Evolutionary conservation across 2,113 vertebrate genomes (phyloP), one percentile per base, ranked within the genome.

Genomic region (Platichthys stellatus): DNA sequence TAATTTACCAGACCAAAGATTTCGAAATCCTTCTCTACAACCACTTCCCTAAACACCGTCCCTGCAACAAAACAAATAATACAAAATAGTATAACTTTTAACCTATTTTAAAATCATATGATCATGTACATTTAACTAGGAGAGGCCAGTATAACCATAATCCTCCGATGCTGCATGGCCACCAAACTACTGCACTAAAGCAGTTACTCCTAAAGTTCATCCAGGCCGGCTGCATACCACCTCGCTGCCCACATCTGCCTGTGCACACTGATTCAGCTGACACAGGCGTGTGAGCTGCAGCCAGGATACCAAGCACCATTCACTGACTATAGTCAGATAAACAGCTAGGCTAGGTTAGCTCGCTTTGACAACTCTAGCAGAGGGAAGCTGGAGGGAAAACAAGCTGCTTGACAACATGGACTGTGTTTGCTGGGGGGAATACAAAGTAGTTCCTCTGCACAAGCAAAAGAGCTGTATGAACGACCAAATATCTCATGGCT

Each of bases 261-360:
- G 31, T 60, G 13, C 66, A 47, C 62, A 68, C 38, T 23, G 66
- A 84, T 82, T 89, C 74, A 86, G 81, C 85, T 90, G 83, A 87
- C 76, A 74, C 70, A 54, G 78, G 63, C 63, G 11, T 67, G 51
- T 74, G 49, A 51, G 54, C 72, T 71, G 49, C 21, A 35, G 69
- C 65, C 47, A 59, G n/a, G 72, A 86, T 72, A 88, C 86, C 70
- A 78, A 70, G 74, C 72, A 26, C 72, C 83, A 73, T 77, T 85
- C 72, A 70, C 45, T 28, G 45, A 57, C 72, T 68, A 15, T 26
- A 54, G 35, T 76, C 73, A 85, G 75, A 82, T 68, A 82, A 70
- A 80, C 51, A 54, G 51, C 20, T 54, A 54, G 49, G 79, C 51
- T 74, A 65, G 57, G 67, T 84, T 71, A 72, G 81, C 68, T 60